phyloP scores from a whole-genome alignment of 1,140 invertebrate genomes.

The Drosophila parabipectinata region DNA sequence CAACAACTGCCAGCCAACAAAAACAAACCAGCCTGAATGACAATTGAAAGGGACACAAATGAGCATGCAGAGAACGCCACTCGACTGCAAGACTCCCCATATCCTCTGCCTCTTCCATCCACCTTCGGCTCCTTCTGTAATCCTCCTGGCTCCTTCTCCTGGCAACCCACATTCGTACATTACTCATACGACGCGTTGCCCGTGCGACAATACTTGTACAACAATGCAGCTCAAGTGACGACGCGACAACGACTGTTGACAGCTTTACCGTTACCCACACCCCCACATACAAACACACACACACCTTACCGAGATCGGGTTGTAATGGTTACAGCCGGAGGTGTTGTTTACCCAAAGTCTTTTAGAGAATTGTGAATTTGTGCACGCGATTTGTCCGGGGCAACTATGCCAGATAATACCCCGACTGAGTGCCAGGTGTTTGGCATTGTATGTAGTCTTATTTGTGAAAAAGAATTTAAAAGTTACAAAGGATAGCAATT shows the following conservation, averaged over 20 bases:
- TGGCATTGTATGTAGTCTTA: background rate
- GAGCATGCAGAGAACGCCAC: conserved; percentile 76
- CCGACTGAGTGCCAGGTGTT: conserved; percentile 10
- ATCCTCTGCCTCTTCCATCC: background rate
- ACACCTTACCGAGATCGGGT: conserved; percentile 9
- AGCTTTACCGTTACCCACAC: conserved; percentile 59
- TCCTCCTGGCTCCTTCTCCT: conserved; percentile 1
- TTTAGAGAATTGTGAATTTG: conserved; percentile 39
- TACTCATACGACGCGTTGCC: conserved; percentile 62
- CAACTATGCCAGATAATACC: conserved; percentile 26
- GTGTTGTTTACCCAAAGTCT: conserved; percentile 67
- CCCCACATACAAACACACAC: conserved; percentile 25
- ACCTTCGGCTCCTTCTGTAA: conserved; percentile 11
- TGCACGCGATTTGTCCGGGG: conserved; percentile 42
- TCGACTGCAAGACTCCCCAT: conserved; percentile 46
- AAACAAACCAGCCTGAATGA: conserved; percentile 51
- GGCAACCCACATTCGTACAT: conserved; percentile 18
- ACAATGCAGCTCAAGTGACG: conserved; percentile 71
- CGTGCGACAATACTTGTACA: conserved; percentile 47
- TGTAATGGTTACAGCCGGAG: conserved; percentile 48
- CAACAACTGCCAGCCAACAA: conserved; percentile 22
- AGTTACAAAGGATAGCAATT: background rate
- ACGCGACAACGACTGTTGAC: conserved; percentile 60
- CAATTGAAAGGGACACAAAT: conserved; percentile 80
- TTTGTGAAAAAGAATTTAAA: background rate